Evolutionary conservation across 2,113 vertebrate genomes (phyloP), one percentile per base, ranked within the genome.

Genomic region (Paraplagusia blochii): DNA sequence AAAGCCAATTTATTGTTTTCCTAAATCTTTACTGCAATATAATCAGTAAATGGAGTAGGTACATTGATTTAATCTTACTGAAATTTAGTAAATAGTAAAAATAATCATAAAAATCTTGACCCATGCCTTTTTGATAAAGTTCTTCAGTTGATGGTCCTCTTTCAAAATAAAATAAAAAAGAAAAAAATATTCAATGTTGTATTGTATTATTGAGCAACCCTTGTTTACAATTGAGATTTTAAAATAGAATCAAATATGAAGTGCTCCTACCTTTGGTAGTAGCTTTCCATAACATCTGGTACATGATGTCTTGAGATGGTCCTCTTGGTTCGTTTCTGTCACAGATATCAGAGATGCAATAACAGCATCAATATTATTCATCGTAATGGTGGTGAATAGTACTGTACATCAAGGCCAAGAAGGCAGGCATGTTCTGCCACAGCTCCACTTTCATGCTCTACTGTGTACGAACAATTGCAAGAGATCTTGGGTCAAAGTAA

Each of bases 261-360:
- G 35, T 18, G 50, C 50, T n/a, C 47, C 17, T 9, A 98, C 96
- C 94, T 95, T 84, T 92, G 90, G 80, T 95, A 98, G 79, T 96
- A 91, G 85, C 65, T 86, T 89, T 94, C 92, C 36, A 92, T 87
- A 35, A 91, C 90, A 70, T 96, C 94, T 22, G 88, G 82, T 60
- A 90, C 85, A 58, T 95, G 94, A 86, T 96, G 95, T 63, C 92
- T 94, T 58, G 80, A 90, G 79, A 95, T 86, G 49, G 92, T 96
- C 84, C 90, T 95, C 89, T 96, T 98, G 81, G 92, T 95, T 72
- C 94, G 88, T 90, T 98, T 98, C 96, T 98, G 84, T 76, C 84
- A 87, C 48, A 85, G 55, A 69, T 1, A 68, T 63, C 4, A 18
- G 1, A 71, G 33, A 13, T 54, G 36, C 49, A 50, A 46, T 19